Base-by-base conservation (phyloP, 2,113 vertebrate genomes). In the Vanacampus margaritifer region DNA sequence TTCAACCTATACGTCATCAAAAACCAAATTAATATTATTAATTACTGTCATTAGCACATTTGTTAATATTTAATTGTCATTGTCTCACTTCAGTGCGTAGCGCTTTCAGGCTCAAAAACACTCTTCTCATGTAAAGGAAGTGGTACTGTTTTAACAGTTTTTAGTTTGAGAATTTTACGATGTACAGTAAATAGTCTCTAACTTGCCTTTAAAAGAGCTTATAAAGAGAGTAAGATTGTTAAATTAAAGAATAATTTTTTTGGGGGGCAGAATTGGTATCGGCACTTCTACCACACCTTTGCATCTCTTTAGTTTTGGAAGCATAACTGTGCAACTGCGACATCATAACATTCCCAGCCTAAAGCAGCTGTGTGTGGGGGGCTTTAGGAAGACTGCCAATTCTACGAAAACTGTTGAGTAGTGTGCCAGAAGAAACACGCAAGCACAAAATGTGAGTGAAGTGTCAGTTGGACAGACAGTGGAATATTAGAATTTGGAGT, bases 391-490 rank as follows among this genome's bases (percentile, higher is more conserved):
- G 4, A 41, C n/a, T 3, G n/a, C 36, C 21, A 2, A 6, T 26
- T 17, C 9, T 43, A 43, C 16, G 72, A 60, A 51, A 64, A 66
- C 39, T 50, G 73, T 39, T 73, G 63, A 74, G 56, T 79, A 24
- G 70, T 64, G 63, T 80, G 65, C 77, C 69, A 46, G 79, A n/a
- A 23, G 21, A 32, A 32, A 32, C 5, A 39, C 11, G 39, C n/a
- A 37, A 39, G 60, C 23, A 26, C 6, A 62, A 57, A 41, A 14
- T 45, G 43, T 24, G 37, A 43, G 23, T 24, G n/a, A 23, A 62
- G 6, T 26, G 23, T 62, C 60, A 3, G 12, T 26, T 26, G 60
- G 23, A 12, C n/a, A 43, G 37, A 17, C 6, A n/a, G 41, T 45
- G 73, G 69, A 71, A 39, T 23, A 39, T 39, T 39, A 69, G 74